Percentiles rank a stretch among this genome's conserved stretches.
Conservation (phyloP, 1,140 invertebrate genomes). For the Acromyrmex charruanus region DNA sequence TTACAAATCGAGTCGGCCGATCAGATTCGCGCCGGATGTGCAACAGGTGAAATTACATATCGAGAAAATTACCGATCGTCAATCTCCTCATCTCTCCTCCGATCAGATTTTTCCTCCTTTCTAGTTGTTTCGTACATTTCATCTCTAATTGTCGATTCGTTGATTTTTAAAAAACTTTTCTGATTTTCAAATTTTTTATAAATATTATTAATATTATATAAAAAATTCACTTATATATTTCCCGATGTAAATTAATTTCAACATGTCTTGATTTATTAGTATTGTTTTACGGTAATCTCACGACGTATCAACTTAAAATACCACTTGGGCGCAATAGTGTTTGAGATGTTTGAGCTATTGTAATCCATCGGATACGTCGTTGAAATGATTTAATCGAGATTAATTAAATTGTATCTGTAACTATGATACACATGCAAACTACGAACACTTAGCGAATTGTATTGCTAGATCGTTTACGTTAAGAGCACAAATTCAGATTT, state of each 20-base stretch:
- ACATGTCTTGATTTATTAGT: background rate
- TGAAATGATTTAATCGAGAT: conserved; percentile 1
- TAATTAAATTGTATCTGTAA: conserved; percentile 18
- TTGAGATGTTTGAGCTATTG: too few relatives aligned
- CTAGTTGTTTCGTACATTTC: background rate
- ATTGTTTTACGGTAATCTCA: background rate
- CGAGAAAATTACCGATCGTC: conserved; percentile 79
- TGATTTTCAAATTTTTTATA: background rate
- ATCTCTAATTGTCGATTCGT: conserved; percentile 6
- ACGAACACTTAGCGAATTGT: background rate
- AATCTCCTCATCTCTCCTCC: conserved; percentile 26
- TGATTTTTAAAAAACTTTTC: background rate
- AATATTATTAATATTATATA: background rate
- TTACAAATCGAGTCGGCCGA: conserved; percentile 77
- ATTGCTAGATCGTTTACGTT: background rate
- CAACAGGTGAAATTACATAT: conserved; percentile 82
- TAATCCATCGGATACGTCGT: background rate
- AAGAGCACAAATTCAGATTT: conserved; percentile 4
- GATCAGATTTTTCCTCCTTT: conserved; percentile 19
- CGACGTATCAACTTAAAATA: background rate
- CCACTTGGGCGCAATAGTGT: background rate
- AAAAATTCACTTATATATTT: background rate
- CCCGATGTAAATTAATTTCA: conserved; percentile 5
- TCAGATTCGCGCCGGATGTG: conserved; percentile 78
- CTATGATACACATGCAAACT: background rate